Percentiles rank a stretch among this genome's conserved stretches.
These are phyloP conservation scores for Pandemis cinnamomeana DNA, from an alignment of 2,888 invertebrate genomes.

Conservation along the genomic window DNA sequence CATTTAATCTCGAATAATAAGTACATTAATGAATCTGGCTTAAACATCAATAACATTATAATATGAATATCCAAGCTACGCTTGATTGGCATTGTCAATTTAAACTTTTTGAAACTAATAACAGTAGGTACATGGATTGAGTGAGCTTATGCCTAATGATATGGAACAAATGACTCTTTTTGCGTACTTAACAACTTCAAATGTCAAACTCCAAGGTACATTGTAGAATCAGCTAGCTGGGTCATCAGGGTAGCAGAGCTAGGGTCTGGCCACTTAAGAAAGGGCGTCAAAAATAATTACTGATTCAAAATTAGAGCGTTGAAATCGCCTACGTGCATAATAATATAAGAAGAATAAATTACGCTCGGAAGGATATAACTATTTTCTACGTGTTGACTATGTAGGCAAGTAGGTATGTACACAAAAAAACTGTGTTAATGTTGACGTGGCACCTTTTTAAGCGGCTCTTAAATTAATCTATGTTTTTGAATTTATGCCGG, in stretches of 20 bases:
- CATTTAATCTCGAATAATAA: constrained; percentile 43
- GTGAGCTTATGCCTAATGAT: constrained; percentile 31
- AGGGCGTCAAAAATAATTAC: not conserved
- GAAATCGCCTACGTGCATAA: not conserved
- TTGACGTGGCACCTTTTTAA: not conserved
- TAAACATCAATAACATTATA: constrained; percentile 50
- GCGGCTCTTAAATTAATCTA: not conserved
- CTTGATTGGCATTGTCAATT: constrained; percentile 39
- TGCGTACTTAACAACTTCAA: constrained; percentile 4
- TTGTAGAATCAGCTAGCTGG: not conserved
- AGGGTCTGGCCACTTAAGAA: constrained; percentile 1
- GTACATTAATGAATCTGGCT: constrained; percentile 49
- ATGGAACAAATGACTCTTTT: constrained; percentile 17
- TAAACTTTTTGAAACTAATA: constrained; percentile 26
- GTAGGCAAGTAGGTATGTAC: not conserved
- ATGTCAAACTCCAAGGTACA: constrained; percentile 10
- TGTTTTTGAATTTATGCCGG: not conserved
- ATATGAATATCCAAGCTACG: constrained; percentile 41
- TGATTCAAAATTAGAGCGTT: not conserved
- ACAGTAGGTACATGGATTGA: constrained; percentile 29
- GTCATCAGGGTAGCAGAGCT: too few relatives aligned
- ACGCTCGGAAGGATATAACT: not conserved
- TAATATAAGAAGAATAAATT: not conserved
- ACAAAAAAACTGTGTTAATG: not conserved
- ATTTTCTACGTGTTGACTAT: not conserved